Conservation (phyloP, 53 echinoderm and acorn worm species). For the Stichopus horrens region DNA sequence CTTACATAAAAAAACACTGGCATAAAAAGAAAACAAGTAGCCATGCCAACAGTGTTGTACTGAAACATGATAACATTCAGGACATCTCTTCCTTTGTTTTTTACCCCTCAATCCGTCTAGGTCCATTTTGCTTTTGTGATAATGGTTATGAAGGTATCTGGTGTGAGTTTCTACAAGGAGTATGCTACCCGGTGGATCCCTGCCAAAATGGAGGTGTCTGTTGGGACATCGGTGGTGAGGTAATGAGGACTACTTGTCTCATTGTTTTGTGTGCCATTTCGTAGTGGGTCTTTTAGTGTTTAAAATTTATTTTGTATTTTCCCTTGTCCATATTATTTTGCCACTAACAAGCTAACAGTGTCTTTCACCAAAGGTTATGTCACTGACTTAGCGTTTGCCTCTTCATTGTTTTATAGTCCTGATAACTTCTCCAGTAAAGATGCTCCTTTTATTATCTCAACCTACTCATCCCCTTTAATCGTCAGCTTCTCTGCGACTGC, state of each 20-base stretch:
- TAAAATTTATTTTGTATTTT: too few relatives aligned
- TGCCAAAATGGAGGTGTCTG: conserved; percentile 82
- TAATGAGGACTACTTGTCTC: conserved; percentile 8
- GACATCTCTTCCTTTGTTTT: too few relatives aligned
- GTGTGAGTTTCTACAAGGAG: conserved; percentile 70
- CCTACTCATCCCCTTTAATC: neutral
- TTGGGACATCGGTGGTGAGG: conserved; percentile 70
- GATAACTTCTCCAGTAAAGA: too few relatives aligned
- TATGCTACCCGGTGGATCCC: conserved; percentile 82
- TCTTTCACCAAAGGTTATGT: too few relatives aligned
- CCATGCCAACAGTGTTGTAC: too few relatives aligned
- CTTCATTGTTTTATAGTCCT: neutral
- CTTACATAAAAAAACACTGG: too few relatives aligned
- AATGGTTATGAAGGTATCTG: conserved; percentile 66
- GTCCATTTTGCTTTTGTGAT: conserved; percentile 76
- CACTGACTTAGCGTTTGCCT: too few relatives aligned
- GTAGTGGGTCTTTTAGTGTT: too few relatives aligned
- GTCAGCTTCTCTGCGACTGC: conserved; percentile 84
- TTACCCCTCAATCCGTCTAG: conserved; percentile 11
- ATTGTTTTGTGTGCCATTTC: neutral
- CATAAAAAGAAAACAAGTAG: too few relatives aligned
- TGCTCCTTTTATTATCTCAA: neutral
- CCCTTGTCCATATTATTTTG: too few relatives aligned
- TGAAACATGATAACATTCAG: too few relatives aligned
- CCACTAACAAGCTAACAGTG: too few relatives aligned